Conservation (phyloP, 2,888 invertebrate genomes). For the Cephus nigrinus region DNA sequence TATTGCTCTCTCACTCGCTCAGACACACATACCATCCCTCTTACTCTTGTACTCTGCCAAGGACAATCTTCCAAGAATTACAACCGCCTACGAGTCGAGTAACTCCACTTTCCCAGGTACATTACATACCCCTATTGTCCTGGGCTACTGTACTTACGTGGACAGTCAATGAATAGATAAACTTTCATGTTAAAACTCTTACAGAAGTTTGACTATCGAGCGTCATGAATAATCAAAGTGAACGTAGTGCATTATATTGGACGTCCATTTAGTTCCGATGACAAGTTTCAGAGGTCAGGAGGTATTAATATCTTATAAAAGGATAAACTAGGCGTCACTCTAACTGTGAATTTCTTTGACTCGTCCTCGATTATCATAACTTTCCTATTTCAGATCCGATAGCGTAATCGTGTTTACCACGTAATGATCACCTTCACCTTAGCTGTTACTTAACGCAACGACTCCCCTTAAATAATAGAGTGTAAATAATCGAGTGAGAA, state of each 20-base stretch:
- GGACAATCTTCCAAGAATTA: background rate
- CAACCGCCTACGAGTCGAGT: background rate
- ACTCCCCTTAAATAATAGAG: background rate
- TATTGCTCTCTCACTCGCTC: background rate
- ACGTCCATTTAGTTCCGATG: background rate
- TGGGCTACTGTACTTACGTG: background rate
- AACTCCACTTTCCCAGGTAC: background rate
- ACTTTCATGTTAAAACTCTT: background rate
- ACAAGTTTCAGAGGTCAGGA: background rate
- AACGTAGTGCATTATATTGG: background rate
- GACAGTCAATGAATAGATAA: background rate
- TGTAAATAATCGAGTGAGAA: slow-evolving; percentile 30
- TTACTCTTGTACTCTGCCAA: background rate
- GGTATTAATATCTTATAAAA: background rate
- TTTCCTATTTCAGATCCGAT: slow-evolving; percentile 20
- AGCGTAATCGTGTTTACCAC: slow-evolving; percentile 25
- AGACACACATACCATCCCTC: background rate
- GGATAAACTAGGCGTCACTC: background rate
- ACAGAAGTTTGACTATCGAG: background rate
- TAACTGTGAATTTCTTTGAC: background rate
- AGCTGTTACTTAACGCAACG: slow-evolving; percentile 28
- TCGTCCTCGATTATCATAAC: slow-evolving; percentile 15
- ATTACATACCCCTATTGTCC: background rate
- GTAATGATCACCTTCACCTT: slow-evolving; percentile 50
- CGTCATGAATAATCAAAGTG: background rate